Conservation (phyloP, 2,888 invertebrate genomes). For the Netelia inedita region DNA sequence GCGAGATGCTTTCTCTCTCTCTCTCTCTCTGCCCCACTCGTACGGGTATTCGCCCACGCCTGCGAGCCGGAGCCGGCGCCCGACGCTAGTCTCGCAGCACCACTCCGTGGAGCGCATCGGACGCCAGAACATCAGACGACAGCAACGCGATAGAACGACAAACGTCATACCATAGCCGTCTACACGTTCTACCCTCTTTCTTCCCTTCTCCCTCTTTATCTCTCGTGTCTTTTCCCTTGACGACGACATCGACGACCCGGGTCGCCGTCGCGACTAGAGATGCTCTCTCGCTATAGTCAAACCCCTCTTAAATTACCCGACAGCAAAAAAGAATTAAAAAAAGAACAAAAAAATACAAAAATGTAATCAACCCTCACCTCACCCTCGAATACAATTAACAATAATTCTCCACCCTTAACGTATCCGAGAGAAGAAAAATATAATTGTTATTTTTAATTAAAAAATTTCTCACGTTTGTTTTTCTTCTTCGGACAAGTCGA, state of each 20-base stretch:
- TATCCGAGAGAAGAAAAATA: too few species aligned
- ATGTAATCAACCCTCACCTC: too few species aligned
- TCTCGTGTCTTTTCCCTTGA: not conserved
- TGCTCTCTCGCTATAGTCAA: constrained; percentile 17
- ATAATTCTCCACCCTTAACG: too few species aligned
- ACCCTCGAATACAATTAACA: too few species aligned
- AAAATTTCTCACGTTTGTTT: too few species aligned
- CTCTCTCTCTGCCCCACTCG: not conserved
- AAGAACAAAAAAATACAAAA: too few species aligned
- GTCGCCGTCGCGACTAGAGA: constrained; percentile 43
- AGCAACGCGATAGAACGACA: constrained; percentile 5
- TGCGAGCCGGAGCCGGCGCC: not conserved
- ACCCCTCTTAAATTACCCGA: constrained; percentile 3
- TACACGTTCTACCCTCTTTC: constrained; percentile 6
- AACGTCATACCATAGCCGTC: constrained; percentile 16
- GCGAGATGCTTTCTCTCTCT: too few species aligned
- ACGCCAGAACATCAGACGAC: constrained; percentile 27
- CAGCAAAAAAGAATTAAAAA: not conserved
- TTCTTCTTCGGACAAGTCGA: too few species aligned
- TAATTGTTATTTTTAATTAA: too few species aligned
- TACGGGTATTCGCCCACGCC: constrained; percentile 16
- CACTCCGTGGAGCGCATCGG: constrained; percentile 7
- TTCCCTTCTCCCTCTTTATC: not conserved
- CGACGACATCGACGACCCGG: constrained; percentile 22
- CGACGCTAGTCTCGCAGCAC: constrained; percentile 24